These are phyloP conservation scores for Lamellibrachia satsuma DNA, from an alignment of 2,888 invertebrate species.

Conservation along the genomic window DNA sequence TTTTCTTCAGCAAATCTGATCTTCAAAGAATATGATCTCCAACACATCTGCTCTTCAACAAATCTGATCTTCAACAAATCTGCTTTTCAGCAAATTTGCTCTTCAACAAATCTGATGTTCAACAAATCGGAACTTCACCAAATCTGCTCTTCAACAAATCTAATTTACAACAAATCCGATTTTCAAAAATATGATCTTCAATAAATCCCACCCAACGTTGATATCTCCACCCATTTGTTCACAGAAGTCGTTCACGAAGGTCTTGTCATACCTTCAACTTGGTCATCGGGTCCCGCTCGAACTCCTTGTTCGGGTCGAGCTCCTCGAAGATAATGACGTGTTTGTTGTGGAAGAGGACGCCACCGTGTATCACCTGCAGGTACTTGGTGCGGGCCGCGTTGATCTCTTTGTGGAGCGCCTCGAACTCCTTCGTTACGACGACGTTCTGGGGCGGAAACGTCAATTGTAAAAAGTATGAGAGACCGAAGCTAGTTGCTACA, in stretches of 20 bases:
- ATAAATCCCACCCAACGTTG: background rate
- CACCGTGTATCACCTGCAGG: conserved; percentile 50
- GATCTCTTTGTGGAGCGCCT: conserved; percentile 46
- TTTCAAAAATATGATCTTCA: background rate
- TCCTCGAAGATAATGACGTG: conserved; percentile 18
- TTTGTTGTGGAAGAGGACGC: conserved; percentile 41
- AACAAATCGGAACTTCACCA: too few species aligned
- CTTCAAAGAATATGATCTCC: too few species aligned
- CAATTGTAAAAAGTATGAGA: background rate
- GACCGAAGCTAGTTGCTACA: background rate
- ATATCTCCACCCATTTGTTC: too few species aligned
- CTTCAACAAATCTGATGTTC: too few species aligned
- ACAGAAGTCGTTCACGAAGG: background rate
- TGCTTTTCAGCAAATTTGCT: too few species aligned
- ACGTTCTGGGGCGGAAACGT: conserved; percentile 45
- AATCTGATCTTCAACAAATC: background rate
- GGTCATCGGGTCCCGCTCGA: conserved; percentile 54
- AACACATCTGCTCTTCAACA: background rate
- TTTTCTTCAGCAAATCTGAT: too few species aligned
- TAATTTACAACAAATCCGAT: too few species aligned
- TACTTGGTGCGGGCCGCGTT: conserved; percentile 38
- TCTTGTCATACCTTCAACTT: conserved; percentile 42
- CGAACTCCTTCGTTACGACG: conserved; percentile 52
- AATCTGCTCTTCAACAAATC: background rate
- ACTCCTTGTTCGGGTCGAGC: conserved; percentile 34